phyloP scores from a whole-genome alignment of 1,140 invertebrate genomes.

The Neotoxoptera formosana region DNA sequence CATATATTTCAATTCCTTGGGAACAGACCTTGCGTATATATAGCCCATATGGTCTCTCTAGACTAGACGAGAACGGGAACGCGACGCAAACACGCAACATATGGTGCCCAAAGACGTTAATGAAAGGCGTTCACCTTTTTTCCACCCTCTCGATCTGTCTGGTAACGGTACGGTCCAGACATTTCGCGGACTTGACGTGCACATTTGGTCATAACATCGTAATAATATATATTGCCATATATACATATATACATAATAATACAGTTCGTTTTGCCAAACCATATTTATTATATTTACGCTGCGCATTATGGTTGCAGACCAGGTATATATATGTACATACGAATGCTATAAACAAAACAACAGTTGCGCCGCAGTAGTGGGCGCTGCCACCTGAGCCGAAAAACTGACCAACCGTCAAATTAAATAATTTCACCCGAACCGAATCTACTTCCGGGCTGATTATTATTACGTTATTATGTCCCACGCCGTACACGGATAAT shows the following conservation, averaged over 20 bases:
- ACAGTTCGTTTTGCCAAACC: background rate
- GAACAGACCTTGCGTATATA: slow-evolving; percentile 40
- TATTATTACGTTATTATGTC: background rate
- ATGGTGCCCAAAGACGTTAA: slow-evolving; percentile 56
- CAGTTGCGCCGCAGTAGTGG: background rate
- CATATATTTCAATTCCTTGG: slow-evolving; percentile 42
- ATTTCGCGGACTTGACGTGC: slow-evolving; percentile 1
- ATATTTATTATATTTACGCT: background rate
- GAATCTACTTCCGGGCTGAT: slow-evolving; percentile 46
- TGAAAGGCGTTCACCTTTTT: slow-evolving; percentile 52
- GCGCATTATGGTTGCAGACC: background rate
- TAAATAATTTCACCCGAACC: slow-evolving; percentile 45
- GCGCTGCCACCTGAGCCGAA: slow-evolving; percentile 23
- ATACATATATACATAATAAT: background rate
- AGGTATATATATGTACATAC: too few species aligned
- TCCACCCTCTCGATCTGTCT: slow-evolving; percentile 44
- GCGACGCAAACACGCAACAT: slow-evolving; percentile 25
- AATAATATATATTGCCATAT: background rate
- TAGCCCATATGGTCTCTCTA: slow-evolving; percentile 50
- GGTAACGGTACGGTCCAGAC: slow-evolving; percentile 30
- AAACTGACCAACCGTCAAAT: slow-evolving; percentile 54
- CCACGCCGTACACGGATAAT: slow-evolving; percentile 4
- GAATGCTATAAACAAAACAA: background rate
- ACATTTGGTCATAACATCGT: slow-evolving; percentile 36
- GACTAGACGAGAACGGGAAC: slow-evolving; percentile 26